Conservation (phyloP, 2,888 invertebrate genomes). For the Apamea monoglypha region DNA sequence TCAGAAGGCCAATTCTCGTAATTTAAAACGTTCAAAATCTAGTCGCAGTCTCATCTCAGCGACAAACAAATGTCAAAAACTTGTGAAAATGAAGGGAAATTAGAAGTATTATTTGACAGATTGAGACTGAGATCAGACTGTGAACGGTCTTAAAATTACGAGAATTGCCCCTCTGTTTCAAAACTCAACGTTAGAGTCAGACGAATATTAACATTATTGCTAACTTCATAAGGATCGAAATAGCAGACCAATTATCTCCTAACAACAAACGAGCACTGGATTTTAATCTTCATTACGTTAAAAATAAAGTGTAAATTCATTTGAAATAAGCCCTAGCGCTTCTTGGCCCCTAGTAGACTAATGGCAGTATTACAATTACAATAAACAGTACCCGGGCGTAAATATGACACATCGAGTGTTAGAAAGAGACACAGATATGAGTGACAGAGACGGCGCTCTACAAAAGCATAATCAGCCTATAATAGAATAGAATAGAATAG, state of each 20-base stretch:
- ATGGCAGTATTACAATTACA: constrained; percentile 7
- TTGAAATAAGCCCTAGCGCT: not conserved
- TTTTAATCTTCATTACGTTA: not conserved
- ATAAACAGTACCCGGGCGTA: not conserved
- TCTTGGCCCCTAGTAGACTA: not conserved
- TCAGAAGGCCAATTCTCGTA: too few relatives aligned
- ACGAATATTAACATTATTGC: not conserved
- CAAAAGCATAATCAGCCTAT: not conserved
- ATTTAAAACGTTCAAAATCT: too few relatives aligned
- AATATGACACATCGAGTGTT: not conserved
- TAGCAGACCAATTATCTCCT: not conserved
- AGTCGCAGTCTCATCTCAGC: too few relatives aligned
- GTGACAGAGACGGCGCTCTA: not conserved
- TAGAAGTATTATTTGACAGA: too few relatives aligned
- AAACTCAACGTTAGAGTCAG: not conserved
- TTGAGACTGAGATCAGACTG: too few relatives aligned
- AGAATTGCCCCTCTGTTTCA: not conserved
- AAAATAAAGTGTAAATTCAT: not conserved
- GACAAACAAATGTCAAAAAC: too few relatives aligned
- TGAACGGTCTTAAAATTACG: too few relatives aligned
- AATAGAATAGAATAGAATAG: too few relatives aligned
- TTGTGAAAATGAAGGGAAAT: too few relatives aligned
- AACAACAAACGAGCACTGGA: not conserved
- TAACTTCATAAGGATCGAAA: not conserved
- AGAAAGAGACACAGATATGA: not conserved